Conservation (phyloP, 2,113 vertebrate species). For the Xerus inauris region DNA sequence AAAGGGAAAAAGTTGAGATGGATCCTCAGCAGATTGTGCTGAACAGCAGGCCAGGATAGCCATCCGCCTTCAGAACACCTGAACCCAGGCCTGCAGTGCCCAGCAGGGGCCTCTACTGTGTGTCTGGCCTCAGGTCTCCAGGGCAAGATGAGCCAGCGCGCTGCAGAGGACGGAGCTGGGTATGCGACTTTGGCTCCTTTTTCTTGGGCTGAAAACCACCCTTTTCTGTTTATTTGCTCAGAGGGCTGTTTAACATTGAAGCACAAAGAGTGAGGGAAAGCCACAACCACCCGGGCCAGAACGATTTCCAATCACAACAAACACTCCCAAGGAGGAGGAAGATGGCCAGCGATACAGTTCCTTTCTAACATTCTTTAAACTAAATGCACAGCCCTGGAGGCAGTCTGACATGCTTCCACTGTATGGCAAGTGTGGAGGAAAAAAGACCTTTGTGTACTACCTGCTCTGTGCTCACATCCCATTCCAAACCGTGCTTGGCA, state of each 20-base stretch:
- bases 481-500: slow-evolving; percentile 54
- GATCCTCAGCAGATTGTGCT: not conserved
- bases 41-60: not conserved
- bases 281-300: not conserved
- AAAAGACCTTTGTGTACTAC: not conserved
- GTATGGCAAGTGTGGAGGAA: not conserved
- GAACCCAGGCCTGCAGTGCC: not conserved
- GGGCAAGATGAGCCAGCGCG: accelerated
- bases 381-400: slow-evolving; percentile 30
- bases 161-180: not conserved
- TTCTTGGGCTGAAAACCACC: not conserved
- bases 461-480: not conserved
- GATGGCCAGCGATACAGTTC: slow-evolving; percentile 62
- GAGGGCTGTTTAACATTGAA: slow-evolving; percentile 19
- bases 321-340: slow-evolving; percentile 66
- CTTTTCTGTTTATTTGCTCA: slow-evolving; percentile 66
- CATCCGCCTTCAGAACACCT: not conserved
- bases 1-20: not conserved
- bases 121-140: not conserved
- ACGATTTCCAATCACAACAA: slow-evolving; percentile 71
- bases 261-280: not conserved
- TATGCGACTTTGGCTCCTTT: not conserved
- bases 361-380: slow-evolving; percentile 66
- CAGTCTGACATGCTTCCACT: not conserved
- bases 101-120: not conserved